phyloP scores from a whole-genome alignment of 1,140 invertebrate species.

The Orussus abietinus region DNA sequence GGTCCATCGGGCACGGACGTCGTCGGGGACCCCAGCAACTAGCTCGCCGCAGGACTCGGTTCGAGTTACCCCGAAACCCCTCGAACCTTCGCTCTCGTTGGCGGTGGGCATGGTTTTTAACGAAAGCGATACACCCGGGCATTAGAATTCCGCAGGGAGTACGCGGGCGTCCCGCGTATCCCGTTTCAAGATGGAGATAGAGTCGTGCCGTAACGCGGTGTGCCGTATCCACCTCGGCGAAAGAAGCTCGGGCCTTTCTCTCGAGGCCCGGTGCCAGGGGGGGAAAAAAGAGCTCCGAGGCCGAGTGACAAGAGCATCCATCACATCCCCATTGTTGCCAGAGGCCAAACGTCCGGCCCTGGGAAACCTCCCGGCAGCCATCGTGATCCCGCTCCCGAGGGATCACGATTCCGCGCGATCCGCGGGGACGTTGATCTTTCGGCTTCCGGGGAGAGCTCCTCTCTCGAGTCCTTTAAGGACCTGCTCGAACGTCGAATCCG shows the following conservation, averaged over 20 bases:
- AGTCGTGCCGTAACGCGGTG: constrained; percentile 21
- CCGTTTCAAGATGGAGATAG: constrained; percentile 52
- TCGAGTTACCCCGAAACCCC: no score
- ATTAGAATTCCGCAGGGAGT: constrained; percentile 38
- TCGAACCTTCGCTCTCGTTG: no score
- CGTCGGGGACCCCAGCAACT: no score
- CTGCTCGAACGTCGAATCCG: no score
- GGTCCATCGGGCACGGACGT: no score
- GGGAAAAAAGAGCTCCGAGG: constrained; percentile 34
- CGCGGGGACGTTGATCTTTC: no score
- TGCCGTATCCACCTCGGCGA: no score
- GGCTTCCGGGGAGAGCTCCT: no score
- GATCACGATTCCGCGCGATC: constrained; percentile 43
- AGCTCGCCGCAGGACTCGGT: no score
- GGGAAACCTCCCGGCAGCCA: constrained; percentile 24
- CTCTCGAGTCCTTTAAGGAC: no score
- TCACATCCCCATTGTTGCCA: constrained; percentile 45
- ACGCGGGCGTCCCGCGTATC: constrained; percentile 41
- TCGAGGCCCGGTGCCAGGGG: no score
- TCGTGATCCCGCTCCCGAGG: constrained; percentile 16
- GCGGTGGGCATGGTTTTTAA: no score
- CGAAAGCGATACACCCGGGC: constrained; percentile 17
- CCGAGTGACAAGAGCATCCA: constrained; percentile 42
- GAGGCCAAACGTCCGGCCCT: constrained; percentile 44
- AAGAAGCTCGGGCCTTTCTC: constrained; percentile 24